Evolutionary conservation across 2,113 vertebrate genomes (phyloP).

Genomic region (Ptilonorhynchus violaceus): DNA sequence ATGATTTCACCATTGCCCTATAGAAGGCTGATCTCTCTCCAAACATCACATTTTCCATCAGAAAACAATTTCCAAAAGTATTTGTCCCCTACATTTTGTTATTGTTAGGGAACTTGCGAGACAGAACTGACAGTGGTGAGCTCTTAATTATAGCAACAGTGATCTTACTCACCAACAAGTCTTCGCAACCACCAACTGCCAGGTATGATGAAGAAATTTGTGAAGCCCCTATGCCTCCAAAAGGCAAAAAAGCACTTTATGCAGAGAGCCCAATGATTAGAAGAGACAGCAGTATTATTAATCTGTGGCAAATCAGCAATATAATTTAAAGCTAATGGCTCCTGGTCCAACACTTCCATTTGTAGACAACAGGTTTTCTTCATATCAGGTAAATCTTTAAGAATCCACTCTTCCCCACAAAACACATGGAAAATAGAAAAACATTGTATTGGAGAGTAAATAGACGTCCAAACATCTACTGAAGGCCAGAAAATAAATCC

Average conservation of each 20-base stretch:
- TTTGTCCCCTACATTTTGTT: background rate
- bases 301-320: background rate
- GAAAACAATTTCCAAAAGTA: background rate
- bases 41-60: background rate
- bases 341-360: background rate
- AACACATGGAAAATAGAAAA: background rate
- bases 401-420: background rate
- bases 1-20: background rate
- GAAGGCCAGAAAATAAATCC: background rate
- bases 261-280: background rate
- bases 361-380: background rate
- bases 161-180: background rate
- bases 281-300: background rate
- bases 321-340: background rate
- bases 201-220: background rate
- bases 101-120: background rate
- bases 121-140: background rate
- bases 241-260: background rate
- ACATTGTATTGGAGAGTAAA: background rate
- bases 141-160: background rate
- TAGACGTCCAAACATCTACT: background rate
- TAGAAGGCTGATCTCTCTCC: background rate
- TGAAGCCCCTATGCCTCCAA: background rate
- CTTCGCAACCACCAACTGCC: background rate
- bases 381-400: background rate